Percentiles rank a stretch among this genome's conserved stretches.
phyloP scores from a whole-genome alignment of 2,888 invertebrate genomes.

The Melanostoma mellinum region DNA sequence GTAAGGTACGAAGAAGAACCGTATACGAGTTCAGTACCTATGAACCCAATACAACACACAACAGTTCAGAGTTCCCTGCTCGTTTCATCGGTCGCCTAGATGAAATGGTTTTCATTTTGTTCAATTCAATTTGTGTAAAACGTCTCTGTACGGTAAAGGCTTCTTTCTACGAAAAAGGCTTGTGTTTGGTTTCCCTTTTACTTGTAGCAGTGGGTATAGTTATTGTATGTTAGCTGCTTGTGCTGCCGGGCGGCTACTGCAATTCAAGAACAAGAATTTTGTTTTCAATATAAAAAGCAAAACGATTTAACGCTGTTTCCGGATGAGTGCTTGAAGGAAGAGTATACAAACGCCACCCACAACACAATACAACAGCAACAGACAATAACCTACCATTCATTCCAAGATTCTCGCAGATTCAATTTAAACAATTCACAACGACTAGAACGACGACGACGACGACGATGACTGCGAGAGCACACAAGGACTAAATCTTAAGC shows the following conservation, averaged over 20 bases:
- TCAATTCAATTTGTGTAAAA: conserved; percentile 65
- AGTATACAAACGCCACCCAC: conserved; percentile 12
- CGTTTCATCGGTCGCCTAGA: conserved; percentile 37
- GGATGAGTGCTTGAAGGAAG: conserved; percentile 24
- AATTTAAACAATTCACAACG: conserved; percentile 48
- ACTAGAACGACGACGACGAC: no score
- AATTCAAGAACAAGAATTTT: conserved; percentile 38
- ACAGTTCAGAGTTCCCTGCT: neutral
- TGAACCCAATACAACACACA: conserved; percentile 11
- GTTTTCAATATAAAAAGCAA: conserved; percentile 47
- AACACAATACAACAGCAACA: neutral
- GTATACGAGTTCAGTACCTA: neutral
- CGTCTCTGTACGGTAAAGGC: conserved; percentile 46
- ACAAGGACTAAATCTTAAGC: conserved; percentile 46
- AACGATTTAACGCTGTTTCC: conserved; percentile 58
- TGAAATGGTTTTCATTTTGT: conserved; percentile 60
- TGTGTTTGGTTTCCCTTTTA: conserved; percentile 1
- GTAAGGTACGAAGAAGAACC: conserved; percentile 2
- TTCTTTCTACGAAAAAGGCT: conserved; percentile 9
- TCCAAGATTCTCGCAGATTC: conserved; percentile 17
- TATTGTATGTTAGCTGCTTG: conserved; percentile 20
- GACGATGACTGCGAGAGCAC: conserved; percentile 3
- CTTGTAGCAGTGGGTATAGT: neutral
- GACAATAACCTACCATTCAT: conserved; percentile 16
- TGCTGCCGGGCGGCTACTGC: conserved; percentile 38